phyloP scores from a whole-genome alignment of 1,140 invertebrate genomes.

The Branchinecta lindahli region DNA sequence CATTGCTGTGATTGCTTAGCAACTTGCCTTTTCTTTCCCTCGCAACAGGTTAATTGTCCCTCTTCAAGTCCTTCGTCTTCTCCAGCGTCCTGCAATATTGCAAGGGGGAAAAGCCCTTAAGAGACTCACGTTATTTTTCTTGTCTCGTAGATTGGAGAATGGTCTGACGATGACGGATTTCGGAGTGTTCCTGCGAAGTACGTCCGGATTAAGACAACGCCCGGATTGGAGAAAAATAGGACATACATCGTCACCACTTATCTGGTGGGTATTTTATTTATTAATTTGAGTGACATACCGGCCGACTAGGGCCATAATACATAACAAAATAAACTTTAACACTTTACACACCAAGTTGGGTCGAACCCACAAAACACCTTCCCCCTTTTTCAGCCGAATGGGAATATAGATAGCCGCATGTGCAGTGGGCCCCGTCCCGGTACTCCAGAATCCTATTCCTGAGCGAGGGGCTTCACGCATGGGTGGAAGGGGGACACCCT shows the following conservation, averaged over 20 bases:
- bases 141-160: conserved; percentile 59
- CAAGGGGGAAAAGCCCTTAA: not conserved
- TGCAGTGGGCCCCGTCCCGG: too few relatives aligned
- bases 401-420: too few relatives aligned
- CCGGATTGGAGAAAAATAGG: conserved; percentile 60
- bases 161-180: conserved; percentile 70
- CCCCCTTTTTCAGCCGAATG: too few relatives aligned
- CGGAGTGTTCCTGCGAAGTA: conserved; percentile 59
- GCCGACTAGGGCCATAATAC: too few relatives aligned
- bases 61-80: not conserved
- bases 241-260: conserved; percentile 84
- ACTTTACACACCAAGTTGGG: too few relatives aligned
- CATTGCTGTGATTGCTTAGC: too few relatives aligned
- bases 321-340: too few relatives aligned
- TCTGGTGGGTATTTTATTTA: conserved; percentile 46
- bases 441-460: too few relatives aligned
- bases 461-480: too few relatives aligned
- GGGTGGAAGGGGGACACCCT: too few relatives aligned
- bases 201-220: conserved; percentile 44
- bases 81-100: not conserved
- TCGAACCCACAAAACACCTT: too few relatives aligned
- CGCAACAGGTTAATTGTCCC: not conserved
- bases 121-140: conserved; percentile 23
- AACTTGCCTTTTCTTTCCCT: not conserved
- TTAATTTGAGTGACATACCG: too few relatives aligned